phyloP scores from a whole-genome alignment of 2,888 invertebrate genomes.

The Temnothorax ravouxi region DNA sequence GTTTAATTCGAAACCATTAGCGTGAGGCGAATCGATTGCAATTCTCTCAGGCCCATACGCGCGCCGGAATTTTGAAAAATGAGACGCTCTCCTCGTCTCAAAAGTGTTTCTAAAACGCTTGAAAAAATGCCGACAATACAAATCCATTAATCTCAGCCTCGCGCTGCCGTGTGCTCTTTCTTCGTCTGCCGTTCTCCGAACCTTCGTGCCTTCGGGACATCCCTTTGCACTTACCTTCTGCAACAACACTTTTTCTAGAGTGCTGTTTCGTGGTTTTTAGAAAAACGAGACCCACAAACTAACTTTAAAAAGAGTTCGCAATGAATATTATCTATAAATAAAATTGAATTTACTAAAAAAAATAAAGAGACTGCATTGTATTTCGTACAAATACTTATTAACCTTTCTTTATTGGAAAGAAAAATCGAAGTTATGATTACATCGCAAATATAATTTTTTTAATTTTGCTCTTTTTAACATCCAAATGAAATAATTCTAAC shows the following conservation, averaged over 20 bases:
- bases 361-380: background rate
- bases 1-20: constrained; percentile 85
- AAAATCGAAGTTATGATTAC: constrained; percentile 1
- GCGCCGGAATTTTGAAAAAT: constrained; percentile 84
- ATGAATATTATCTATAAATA: background rate
- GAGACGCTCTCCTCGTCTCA: constrained; percentile 82
- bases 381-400: background rate
- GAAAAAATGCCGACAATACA: constrained; percentile 86
- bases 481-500: background rate
- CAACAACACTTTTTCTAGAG: constrained; percentile 71
- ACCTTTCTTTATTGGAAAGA: background rate
- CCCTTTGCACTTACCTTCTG: constrained; percentile 84
- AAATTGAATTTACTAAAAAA: background rate
- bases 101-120: constrained; percentile 86
- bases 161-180: constrained; percentile 64
- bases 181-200: constrained; percentile 61
- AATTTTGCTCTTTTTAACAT: background rate
- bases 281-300: constrained; percentile 26
- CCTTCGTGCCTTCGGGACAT: constrained; percentile 78
- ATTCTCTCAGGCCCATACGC: constrained; percentile 78
- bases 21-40: constrained; percentile 82
- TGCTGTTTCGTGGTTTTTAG: constrained; percentile 28
- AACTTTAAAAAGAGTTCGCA: constrained; percentile 2
- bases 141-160: constrained; percentile 85
- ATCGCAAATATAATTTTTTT: background rate